These are phyloP conservation scores for Chironomus riparius DNA, from an alignment of 2,888 invertebrate species.

Conservation along the genomic window DNA sequence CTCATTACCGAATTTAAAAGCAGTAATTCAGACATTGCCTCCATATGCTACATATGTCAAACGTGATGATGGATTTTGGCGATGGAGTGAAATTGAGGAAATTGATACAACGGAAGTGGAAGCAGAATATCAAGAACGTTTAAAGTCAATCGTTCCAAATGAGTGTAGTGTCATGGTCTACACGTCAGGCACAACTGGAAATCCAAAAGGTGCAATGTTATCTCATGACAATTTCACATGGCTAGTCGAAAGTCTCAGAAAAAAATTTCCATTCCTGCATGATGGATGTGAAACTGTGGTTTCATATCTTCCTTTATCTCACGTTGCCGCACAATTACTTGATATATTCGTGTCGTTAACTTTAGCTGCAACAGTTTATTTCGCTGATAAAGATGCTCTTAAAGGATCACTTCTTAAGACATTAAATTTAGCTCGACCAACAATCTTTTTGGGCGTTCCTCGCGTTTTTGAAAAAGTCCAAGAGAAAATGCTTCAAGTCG, in stretches of 20 bases:
- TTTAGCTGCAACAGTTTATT: conserved; percentile 62
- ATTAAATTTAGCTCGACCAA: conserved; percentile 68
- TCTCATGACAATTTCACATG: conserved; percentile 80
- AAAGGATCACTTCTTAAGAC: conserved; percentile 73
- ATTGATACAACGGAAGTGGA: conserved; percentile 63
- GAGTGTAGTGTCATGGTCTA: conserved; percentile 80
- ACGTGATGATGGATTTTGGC: conserved; percentile 38
- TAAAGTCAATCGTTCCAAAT: conserved; percentile 64
- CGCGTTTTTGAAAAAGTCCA: conserved; percentile 90
- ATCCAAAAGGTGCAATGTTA: conserved; percentile 88
- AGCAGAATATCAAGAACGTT: conserved; percentile 53
- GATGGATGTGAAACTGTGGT: conserved; percentile 54
- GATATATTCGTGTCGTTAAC: conserved; percentile 64
- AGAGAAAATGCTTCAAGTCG: conserved; percentile 72
- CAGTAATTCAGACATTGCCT: conserved; percentile 51
- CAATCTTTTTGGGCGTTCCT: conserved; percentile 79
- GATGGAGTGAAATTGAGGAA: conserved; percentile 73
- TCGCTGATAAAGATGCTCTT: conserved; percentile 82
- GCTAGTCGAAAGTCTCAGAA: conserved; percentile 46
- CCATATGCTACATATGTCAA: conserved; percentile 40
- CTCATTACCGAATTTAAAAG: conserved; percentile 64
- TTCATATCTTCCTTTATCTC: conserved; percentile 80
- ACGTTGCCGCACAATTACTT: conserved; percentile 80
- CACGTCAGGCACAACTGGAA: conserved; percentile 81
- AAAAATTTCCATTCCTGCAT: conserved; percentile 30